These are phyloP conservation scores for Clarias gariepinus DNA, from an alignment of 2,113 vertebrate species.

Conservation along the genomic window DNA sequence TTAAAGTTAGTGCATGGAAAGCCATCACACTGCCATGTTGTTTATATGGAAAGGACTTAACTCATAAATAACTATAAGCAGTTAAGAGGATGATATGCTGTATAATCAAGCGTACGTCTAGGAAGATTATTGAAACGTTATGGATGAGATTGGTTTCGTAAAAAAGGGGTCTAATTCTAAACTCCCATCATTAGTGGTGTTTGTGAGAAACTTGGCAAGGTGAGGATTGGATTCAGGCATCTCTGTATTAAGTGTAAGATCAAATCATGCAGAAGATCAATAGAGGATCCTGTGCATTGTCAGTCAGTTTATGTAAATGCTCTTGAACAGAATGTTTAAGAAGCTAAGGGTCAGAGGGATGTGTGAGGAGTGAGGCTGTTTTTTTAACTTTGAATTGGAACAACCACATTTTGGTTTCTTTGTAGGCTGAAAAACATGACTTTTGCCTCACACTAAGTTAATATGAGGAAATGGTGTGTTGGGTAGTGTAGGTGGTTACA, in stretches of 20 bases:
- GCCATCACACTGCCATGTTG: not conserved
- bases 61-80: not conserved
- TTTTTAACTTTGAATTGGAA: not conserved
- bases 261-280: not conserved
- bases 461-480: not conserved
- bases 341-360: not conserved
- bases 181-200: not conserved
- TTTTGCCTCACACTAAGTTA: not conserved
- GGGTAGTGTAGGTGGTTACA: not conserved
- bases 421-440: not conserved
- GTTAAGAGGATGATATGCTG: not conserved
- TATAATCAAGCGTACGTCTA: too few species aligned
- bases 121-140: not conserved
- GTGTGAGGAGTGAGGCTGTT: not conserved
- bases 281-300: not conserved
- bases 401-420: not conserved
- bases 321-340: not conserved
- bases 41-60: not conserved
- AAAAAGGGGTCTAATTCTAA: not conserved
- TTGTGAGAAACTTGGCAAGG: not conserved
- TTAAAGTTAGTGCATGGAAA: constrained; percentile 19
- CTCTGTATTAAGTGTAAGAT: not conserved
- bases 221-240: not conserved
- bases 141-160: not conserved
- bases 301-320: not conserved